Evolutionary conservation across 2,113 vertebrate species (phyloP).

Genomic region (Helogale parvula): DNA sequence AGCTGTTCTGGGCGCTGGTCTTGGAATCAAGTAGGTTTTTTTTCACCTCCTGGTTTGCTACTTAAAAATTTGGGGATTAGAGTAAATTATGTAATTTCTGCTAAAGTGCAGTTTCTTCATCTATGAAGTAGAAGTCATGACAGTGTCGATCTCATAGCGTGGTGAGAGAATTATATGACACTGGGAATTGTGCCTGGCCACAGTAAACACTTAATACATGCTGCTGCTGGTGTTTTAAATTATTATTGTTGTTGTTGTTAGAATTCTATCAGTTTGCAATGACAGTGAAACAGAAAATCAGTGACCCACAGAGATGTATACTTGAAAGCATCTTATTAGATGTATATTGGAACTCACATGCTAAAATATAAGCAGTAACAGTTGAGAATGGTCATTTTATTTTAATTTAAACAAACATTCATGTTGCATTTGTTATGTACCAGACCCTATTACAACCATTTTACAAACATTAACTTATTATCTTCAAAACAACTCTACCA

Average conservation of each 20-base stretch:
- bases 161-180: background rate
- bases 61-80: background rate
- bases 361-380: background rate
- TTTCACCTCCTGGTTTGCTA: background rate
- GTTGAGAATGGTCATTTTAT: constrained; percentile 20
- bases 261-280: background rate
- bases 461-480: background rate
- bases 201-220: background rate
- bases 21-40: background rate
- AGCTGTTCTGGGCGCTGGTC: background rate
- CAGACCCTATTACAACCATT: background rate
- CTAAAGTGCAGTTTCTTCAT: constrained; percentile 17
- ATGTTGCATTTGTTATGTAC: background rate
- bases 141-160: background rate
- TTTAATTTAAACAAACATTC: background rate
- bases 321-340: background rate
- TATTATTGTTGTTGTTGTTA: background rate
- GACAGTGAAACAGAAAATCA: background rate
- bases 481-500: background rate
- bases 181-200: background rate
- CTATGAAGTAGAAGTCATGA: background rate
- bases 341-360: background rate
- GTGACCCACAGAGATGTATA: background rate
- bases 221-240: background rate
- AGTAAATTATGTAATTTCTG: background rate